These are phyloP conservation scores for Glossophaga mutica DNA, from an alignment of 2,797 vertebrate species.

Conservation along the genomic window DNA sequence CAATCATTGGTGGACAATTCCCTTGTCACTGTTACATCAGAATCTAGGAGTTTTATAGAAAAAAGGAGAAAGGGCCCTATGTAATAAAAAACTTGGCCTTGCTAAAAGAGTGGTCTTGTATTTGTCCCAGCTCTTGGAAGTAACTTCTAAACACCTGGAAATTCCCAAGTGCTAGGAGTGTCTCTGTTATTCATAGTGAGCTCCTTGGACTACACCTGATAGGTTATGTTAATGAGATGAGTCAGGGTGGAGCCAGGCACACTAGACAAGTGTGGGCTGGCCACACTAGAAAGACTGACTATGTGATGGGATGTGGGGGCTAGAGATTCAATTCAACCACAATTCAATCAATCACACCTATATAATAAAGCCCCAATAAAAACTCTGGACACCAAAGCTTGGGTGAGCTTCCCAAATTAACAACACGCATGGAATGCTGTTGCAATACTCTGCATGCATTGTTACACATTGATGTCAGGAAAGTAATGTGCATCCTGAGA, in stretches of 20 bases:
- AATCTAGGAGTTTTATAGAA: not conserved
- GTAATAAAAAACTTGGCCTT: conserved; percentile 11
- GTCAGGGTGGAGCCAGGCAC: not conserved
- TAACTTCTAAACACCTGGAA: not conserved
- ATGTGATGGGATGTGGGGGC: not conserved
- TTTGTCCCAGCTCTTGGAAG: not conserved
- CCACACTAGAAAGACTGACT: not conserved
- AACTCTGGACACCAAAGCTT: not conserved
- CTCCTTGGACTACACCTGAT: not conserved
- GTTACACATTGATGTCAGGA: not conserved
- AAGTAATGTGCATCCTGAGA: not conserved
- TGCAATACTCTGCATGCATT: not conserved
- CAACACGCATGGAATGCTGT: not conserved
- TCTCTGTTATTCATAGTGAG: not conserved
- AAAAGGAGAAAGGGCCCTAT: not conserved
- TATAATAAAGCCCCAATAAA: not conserved
- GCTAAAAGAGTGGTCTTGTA: not conserved
- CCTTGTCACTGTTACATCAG: not conserved
- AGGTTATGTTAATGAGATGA: not conserved
- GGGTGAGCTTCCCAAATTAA: not conserved
- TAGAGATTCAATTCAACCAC: not conserved
- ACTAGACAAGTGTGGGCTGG: not conserved
- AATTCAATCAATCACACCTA: not conserved
- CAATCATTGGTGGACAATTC: not conserved
- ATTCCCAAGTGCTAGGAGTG: not conserved